Evolutionary conservation across 1,140 invertebrate species (phyloP), one percentile per base, ranked within the genome.

Genomic region (Myzus persicae): DNA sequence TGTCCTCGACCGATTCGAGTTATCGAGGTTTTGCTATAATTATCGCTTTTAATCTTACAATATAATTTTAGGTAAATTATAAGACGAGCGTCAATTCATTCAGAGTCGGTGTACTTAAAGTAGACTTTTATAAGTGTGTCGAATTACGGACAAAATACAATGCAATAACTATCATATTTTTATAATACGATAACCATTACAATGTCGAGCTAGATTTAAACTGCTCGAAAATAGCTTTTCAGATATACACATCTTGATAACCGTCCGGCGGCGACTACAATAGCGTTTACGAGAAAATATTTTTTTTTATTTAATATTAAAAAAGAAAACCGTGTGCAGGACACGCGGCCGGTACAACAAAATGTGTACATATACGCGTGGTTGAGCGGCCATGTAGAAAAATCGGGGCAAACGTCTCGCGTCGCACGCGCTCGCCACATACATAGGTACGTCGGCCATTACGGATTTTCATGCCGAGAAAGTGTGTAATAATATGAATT

Each of bases 361-460:
- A 76, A 18, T 18, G 14, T 76, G 59, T n/a, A 76, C 31, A n/a
- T 36, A 76, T 18, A 76, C 4, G 31, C 59, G 59, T 76, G 59
- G 59, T 76, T 76, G 59, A 76, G 59, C 59, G n/a, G 59, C 59
- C 59, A 76, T 76, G 59, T 76, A 76, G 59, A 76, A 76, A 36
- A 76, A 76, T 76, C 59, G 59, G 59, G 14, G 14, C 59, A 76
- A 76, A 76, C 59, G 59, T 76, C 59, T 76, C 59, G 59, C 31
- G 59, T 18, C 59, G 59, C 59, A 76, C 59, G 31, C 31, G 31
- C 59, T n/a, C 4, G 59, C 59, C 18, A n/a, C 8, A 24, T 67
- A n/a, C 11, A n/a, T 18, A n/a, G 14, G 14, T n/a, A 76, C 59
- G 59, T 76, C 59, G 14, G 59, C 59, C 59, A n/a, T 76, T 76